A percentile compares a stretch with the other conserved stretches of the same genome.
Conservation (phyloP, 2,888 invertebrate species). For the Limnephilus lunatus region DNA sequence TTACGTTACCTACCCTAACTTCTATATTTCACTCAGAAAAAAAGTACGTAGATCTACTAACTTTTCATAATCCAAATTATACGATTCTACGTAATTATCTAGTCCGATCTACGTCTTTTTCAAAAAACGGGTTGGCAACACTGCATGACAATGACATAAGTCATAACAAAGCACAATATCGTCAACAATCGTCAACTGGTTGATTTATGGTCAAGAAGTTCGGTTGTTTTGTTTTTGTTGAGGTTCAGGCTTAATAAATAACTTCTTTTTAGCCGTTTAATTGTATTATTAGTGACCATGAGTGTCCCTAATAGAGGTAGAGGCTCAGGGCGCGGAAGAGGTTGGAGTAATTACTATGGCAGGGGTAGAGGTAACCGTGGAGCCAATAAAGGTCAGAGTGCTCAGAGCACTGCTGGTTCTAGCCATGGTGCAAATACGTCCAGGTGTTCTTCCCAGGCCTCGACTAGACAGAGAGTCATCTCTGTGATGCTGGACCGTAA, state of each 20-base stretch:
- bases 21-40: too few species aligned
- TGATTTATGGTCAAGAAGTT: too few species aligned
- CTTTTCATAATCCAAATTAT: too few species aligned
- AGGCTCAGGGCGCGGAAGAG: slow-evolving; percentile 56
- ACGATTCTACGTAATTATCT: too few species aligned
- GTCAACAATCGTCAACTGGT: too few species aligned
- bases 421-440: slow-evolving; percentile 45
- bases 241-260: background rate
- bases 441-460: slow-evolving; percentile 35
- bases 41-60: too few species aligned
- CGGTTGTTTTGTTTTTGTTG: background rate
- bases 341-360: slow-evolving; percentile 54
- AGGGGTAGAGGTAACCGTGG: slow-evolving; percentile 48
- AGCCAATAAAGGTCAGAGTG: slow-evolving; percentile 13
- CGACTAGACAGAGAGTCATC: slow-evolving; percentile 55
- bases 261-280: background rate
- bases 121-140: too few species aligned
- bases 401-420: slow-evolving; percentile 24
- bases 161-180: too few species aligned
- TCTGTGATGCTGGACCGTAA: slow-evolving; percentile 47
- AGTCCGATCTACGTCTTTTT: too few species aligned
- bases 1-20: too few species aligned
- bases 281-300: slow-evolving; percentile 23
- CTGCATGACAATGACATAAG: too few species aligned
- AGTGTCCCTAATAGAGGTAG: slow-evolving; percentile 48